phyloP scores from a whole-genome alignment of 2,888 invertebrate species.

The Philereme vetulata region DNA sequence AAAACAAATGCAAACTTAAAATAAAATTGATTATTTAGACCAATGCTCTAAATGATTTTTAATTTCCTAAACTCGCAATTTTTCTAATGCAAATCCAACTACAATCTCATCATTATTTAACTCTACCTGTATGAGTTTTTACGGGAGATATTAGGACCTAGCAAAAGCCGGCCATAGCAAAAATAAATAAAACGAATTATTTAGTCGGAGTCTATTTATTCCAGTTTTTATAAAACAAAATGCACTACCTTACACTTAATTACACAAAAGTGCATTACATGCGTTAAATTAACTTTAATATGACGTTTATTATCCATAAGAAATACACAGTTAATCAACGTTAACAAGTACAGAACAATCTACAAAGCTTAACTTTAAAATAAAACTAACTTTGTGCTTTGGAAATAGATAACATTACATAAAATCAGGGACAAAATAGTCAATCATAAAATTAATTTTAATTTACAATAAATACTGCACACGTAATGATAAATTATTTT shows the following conservation, averaged over 20 bases:
- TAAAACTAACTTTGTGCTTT: conserved; percentile 52
- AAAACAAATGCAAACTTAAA: too few species aligned
- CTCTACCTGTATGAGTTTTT: too few species aligned
- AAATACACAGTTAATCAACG: conserved; percentile 50
- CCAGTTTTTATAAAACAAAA: conserved; percentile 69
- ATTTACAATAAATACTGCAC: conserved; percentile 25
- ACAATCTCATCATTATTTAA: too few species aligned
- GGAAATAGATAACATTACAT: conserved; percentile 46
- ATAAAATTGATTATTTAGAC: too few species aligned
- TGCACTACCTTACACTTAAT: conserved; percentile 62
- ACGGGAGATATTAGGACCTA: too few species aligned
- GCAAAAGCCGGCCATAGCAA: not conserved
- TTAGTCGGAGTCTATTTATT: conserved; percentile 66
- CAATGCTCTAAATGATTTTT: too few species aligned
- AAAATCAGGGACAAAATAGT: conserved; percentile 38
- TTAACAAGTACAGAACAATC: conserved; percentile 58
- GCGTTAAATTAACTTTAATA: conserved; percentile 55
- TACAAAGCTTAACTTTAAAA: conserved; percentile 53
- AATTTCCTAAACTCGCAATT: too few species aligned
- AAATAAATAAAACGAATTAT: conserved; percentile 34
- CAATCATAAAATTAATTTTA: conserved; percentile 22
- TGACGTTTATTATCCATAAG: conserved; percentile 55
- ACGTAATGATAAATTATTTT: conserved; percentile 18
- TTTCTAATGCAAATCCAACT: too few species aligned
- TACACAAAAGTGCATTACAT: conserved; percentile 75